phyloP scores from a whole-genome alignment of 37 sponge, comb jelly and placozoan species.

The Chondrilla cf. caribensis region DNA sequence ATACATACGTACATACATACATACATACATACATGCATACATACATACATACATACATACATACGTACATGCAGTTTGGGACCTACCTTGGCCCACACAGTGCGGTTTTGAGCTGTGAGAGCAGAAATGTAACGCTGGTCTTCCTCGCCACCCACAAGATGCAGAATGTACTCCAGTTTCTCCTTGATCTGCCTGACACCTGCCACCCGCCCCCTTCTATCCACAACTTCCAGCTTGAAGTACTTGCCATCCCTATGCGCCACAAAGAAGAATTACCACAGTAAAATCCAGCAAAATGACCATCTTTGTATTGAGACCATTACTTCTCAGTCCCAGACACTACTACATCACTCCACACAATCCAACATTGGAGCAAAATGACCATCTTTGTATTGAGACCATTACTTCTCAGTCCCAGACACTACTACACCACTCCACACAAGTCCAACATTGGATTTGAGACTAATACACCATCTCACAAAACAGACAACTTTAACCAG shows the following conservation, averaged over 20 bases:
- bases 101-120: constrained; percentile 54
- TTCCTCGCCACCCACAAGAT: constrained; percentile 67
- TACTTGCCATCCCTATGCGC: constrained; percentile 50
- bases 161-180: constrained; percentile 53
- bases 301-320: too few relatives aligned
- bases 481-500: too few relatives aligned
- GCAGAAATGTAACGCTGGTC: constrained; percentile 50
- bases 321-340: too few relatives aligned
- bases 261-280: neutral
- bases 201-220: constrained; percentile 27
- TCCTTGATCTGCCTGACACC: constrained; percentile 38
- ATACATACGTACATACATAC: constrained; percentile 10
- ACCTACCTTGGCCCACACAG: constrained; percentile 64
- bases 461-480: too few relatives aligned
- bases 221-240: constrained; percentile 46
- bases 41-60: neutral
- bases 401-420: too few relatives aligned
- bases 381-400: too few relatives aligned
- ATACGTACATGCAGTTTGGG: neutral
- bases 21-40: neutral
- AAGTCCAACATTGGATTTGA: too few relatives aligned
- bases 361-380: too few relatives aligned
- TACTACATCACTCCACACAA: too few relatives aligned
- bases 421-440: too few relatives aligned
- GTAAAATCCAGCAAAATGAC: too few relatives aligned